Evolutionary conservation across 2,113 vertebrate species (phyloP).

Genomic region (Oreochromis niloticus): DNA sequence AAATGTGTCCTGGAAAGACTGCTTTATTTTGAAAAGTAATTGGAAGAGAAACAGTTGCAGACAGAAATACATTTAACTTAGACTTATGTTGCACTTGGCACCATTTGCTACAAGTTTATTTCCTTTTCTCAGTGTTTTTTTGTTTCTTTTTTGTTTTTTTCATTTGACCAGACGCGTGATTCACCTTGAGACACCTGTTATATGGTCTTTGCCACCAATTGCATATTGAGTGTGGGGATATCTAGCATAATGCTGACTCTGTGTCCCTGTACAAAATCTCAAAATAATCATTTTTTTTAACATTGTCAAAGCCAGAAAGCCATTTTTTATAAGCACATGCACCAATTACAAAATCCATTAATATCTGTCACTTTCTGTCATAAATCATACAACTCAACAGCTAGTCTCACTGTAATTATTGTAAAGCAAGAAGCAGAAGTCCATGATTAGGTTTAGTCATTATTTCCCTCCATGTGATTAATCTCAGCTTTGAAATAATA

Average conservation of each 20-base stretch:
- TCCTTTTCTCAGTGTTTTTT: background rate
- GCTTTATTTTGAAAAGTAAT: background rate
- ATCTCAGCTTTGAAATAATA: slow-evolving; percentile 70
- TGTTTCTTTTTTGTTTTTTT: background rate
- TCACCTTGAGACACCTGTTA: background rate
- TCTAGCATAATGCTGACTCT: background rate
- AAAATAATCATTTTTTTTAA: background rate
- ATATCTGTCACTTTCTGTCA: slow-evolving; percentile 74
- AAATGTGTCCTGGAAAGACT: background rate
- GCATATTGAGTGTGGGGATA: background rate
- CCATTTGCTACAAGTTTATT: background rate
- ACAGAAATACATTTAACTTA: background rate
- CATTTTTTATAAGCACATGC: slow-evolving; percentile 72
- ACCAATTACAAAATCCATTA: slow-evolving; percentile 77
- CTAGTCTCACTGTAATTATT: slow-evolving; percentile 71
- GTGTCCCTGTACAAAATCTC: background rate
- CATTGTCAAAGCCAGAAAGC: slow-evolving; percentile 53
- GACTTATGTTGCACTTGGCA: background rate
- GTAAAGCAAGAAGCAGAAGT: slow-evolving; percentile 70
- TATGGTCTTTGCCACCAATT: background rate
- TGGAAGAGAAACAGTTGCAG: background rate
- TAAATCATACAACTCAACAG: slow-evolving; percentile 71
- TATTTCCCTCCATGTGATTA: slow-evolving; percentile 69
- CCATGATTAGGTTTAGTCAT: slow-evolving; percentile 73
- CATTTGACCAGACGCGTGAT: background rate